phyloP scores from a whole-genome alignment of 2,113 vertebrate species.

The Tympanuchus pallidicinctus region DNA sequence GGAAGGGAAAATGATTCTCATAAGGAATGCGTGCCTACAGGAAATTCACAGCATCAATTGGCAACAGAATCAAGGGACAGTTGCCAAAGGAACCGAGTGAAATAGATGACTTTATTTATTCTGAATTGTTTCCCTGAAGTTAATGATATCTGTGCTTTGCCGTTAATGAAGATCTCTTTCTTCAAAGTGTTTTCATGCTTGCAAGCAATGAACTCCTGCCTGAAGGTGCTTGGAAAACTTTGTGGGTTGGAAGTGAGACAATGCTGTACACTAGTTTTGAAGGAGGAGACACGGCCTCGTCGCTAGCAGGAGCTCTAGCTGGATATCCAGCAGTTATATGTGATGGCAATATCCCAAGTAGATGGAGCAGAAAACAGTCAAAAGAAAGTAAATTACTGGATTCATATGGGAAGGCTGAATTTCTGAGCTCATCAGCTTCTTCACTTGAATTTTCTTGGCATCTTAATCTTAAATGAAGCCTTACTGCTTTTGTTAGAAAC shows the following conservation, averaged over 20 bases:
- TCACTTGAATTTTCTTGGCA: conserved; percentile 2
- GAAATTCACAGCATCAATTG: background rate
- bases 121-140: background rate
- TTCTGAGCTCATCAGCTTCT: conserved; percentile 18
- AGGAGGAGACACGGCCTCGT: background rate
- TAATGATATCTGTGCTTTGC: background rate
- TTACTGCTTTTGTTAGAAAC: background rate
- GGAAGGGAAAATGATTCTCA: background rate
- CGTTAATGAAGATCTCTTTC: background rate
- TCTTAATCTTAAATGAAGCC: background rate
- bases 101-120: background rate
- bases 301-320: background rate
- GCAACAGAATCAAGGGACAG: background rate
- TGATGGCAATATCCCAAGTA: background rate
- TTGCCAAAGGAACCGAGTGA: background rate
- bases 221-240: background rate
- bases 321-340: background rate
- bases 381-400: background rate
- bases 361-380: background rate
- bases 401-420: conserved; percentile 5
- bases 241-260: background rate
- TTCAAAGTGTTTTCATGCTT: background rate
- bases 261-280: background rate
- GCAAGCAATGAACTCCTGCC: background rate
- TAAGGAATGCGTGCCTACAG: background rate